Conservation (phyloP, 2,797 vertebrate genomes). For the Streptopelia turtur region DNA sequence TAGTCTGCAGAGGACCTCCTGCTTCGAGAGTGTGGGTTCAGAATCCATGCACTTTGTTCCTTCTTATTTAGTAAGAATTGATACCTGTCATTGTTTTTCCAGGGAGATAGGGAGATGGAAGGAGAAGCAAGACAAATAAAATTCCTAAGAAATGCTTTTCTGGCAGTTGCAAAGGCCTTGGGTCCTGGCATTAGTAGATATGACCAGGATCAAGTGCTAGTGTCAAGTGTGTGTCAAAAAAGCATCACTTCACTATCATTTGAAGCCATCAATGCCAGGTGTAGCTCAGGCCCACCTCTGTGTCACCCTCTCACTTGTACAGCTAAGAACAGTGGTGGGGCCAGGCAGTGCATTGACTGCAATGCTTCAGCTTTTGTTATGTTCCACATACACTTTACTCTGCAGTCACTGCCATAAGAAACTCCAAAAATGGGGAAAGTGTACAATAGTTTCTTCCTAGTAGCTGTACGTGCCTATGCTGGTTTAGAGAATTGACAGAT, state of each 20-base stretch:
- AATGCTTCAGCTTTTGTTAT: not conserved
- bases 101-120: not conserved
- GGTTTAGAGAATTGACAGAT: not conserved
- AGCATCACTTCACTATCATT: not conserved
- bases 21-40: not conserved
- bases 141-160: not conserved
- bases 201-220: not conserved
- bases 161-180: not conserved
- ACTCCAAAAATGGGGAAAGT: not conserved
- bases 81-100: not conserved
- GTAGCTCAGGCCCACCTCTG: not conserved
- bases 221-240: not conserved
- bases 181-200: not conserved
- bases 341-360: not conserved
- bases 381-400: not conserved
- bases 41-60: not conserved
- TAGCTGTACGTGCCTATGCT: not conserved
- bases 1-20: not conserved
- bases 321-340: not conserved
- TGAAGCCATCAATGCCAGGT: not conserved
- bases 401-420: not conserved
- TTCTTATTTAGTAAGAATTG: not conserved
- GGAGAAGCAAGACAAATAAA: not conserved
- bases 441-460: not conserved
- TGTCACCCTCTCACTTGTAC: not conserved